Percentiles rank a stretch among this genome's conserved stretches.
phyloP scores from a whole-genome alignment of 2,888 invertebrate species.

The Helleia helle region DNA sequence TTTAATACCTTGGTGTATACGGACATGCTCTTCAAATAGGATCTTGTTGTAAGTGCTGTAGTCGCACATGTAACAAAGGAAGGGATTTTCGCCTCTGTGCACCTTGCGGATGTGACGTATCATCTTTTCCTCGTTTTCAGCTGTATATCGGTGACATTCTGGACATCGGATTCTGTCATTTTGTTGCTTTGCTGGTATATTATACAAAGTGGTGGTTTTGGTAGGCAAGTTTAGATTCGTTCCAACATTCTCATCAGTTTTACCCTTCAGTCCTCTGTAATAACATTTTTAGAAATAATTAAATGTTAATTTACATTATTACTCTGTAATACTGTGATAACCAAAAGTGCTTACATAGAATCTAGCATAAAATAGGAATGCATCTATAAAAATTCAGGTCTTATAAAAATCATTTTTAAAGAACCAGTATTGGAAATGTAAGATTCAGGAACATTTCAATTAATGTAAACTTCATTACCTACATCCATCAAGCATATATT shows the following conservation, averaged over 20 bases:
- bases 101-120: constrained; percentile 38
- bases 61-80: constrained; percentile 53
- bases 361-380: too few relatives aligned
- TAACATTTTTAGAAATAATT: background rate
- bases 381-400: too few relatives aligned
- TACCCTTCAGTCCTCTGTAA: background rate
- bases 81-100: constrained; percentile 46
- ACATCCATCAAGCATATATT: too few relatives aligned
- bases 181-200: background rate
- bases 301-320: too few relatives aligned
- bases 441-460: too few relatives aligned
- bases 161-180: constrained; percentile 22
- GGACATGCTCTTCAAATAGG: constrained; percentile 46
- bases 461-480: too few relatives aligned
- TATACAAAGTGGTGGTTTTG: too few relatives aligned
- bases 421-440: too few relatives aligned
- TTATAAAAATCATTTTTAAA: too few relatives aligned
- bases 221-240: too few relatives aligned
- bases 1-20: constrained; percentile 53
- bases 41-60: constrained; percentile 51
- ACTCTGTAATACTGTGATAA: too few relatives aligned
- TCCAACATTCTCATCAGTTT: background rate
- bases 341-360: too few relatives aligned
- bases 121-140: constrained; percentile 39
- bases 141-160: constrained; percentile 34